A percentile compares a stretch with the other conserved stretches of the same genome.
Evolutionary conservation across 1,140 invertebrate species (phyloP).

Genomic region (Periplaneta americana): DNA sequence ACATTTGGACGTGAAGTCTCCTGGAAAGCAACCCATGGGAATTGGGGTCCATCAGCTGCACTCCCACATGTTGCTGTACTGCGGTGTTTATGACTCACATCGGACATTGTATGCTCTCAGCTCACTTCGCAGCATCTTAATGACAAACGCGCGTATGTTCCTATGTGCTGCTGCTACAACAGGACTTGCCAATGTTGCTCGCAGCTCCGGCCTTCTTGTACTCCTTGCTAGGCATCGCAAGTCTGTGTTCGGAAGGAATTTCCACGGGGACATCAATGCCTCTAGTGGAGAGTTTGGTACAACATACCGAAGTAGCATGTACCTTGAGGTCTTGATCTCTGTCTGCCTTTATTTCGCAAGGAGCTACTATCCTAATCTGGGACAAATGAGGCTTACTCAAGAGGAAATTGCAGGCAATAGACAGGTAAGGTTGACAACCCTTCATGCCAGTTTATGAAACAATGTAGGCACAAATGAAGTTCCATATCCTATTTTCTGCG

Average conservation of each 20-base stretch:
- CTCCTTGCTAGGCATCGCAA: conserved; percentile 73
- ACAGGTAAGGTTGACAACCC: no score
- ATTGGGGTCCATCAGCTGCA: conserved; percentile 68
- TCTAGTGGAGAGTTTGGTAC: conserved; percentile 53
- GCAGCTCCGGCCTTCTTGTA: conserved; percentile 43
- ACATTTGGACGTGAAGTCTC: neutral
- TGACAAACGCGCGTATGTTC: conserved; percentile 62
- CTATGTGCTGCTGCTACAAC: conserved; percentile 66
- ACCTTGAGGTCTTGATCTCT: conserved; percentile 74
- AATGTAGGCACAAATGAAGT: no score
- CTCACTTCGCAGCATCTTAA: conserved; percentile 66
- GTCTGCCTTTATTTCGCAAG: conserved; percentile 75
- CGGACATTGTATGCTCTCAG: conserved; percentile 73
- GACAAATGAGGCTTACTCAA: conserved; percentile 53
- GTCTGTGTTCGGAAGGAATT: conserved; percentile 74
- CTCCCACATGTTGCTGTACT: conserved; percentile 77
- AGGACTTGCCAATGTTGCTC: conserved; percentile 43
- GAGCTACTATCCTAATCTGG: conserved; percentile 71
- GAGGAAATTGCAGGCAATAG: conserved; percentile 74
- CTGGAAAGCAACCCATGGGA: conserved; percentile 5
- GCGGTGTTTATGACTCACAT: conserved; percentile 72
- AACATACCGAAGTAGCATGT: conserved; percentile 70
- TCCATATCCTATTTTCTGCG: no score
- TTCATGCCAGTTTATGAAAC: no score
- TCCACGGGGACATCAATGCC: conserved; percentile 59